These are phyloP conservation scores for Oasisia sp. DNA, from an alignment of 2,888 invertebrate genomes.

Conservation along the genomic window DNA sequence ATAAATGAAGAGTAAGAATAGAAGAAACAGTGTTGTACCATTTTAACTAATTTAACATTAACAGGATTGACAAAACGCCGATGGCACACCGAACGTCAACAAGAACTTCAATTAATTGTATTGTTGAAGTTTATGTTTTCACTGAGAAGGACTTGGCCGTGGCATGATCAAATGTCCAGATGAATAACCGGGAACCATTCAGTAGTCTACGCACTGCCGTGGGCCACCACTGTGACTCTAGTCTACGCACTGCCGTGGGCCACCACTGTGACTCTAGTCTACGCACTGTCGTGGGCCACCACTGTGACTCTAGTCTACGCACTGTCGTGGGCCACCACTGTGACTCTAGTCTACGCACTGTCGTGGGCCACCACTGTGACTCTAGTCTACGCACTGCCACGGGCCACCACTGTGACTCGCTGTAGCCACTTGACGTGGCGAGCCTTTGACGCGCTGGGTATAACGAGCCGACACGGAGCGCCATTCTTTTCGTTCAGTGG, in stretches of 20 bases:
- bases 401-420: constrained; percentile 71
- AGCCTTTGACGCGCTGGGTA: constrained; percentile 94
- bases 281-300: constrained; percentile 94
- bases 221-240: constrained; percentile 87
- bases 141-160: constrained; percentile 75
- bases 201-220: constrained; percentile 97
- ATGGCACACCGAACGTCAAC: background rate
- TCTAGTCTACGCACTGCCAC: constrained; percentile 74
- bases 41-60: no score
- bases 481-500: constrained; percentile 91
- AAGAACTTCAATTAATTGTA: background rate
- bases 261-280: constrained; percentile 91
- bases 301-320: constrained; percentile 94
- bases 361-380: constrained; percentile 93
- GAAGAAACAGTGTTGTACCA: no score
- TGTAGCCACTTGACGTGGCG: constrained; percentile 96
- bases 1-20: no score
- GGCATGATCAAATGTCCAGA: constrained; percentile 87
- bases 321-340: constrained; percentile 94
- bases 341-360: constrained; percentile 97
- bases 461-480: constrained; percentile 85
- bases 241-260: constrained; percentile 97
- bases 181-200: constrained; percentile 71
- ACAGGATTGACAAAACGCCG: no score
- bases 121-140: background rate